Conservation (phyloP, 2,888 invertebrate genomes). For the Ophioninae sp. region DNA sequence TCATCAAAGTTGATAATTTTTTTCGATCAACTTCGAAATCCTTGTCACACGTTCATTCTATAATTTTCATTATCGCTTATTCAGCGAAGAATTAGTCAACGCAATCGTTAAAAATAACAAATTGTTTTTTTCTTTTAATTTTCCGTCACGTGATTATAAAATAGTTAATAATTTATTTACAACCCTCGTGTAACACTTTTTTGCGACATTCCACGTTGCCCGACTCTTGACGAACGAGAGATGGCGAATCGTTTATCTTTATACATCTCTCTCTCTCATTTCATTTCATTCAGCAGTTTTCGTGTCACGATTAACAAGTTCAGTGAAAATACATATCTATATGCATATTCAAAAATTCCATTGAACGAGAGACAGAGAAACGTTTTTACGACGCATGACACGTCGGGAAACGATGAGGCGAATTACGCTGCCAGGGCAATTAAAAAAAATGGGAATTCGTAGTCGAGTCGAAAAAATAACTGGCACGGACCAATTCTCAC, state of each 20-base stretch:
- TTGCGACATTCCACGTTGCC: background rate
- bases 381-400: background rate
- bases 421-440: slow-evolving; percentile 2
- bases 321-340: background rate
- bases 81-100: too few relatives aligned
- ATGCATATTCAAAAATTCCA: background rate
- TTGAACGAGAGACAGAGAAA: background rate
- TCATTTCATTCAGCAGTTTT: background rate
- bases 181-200: background rate
- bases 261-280: background rate
- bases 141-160: background rate
- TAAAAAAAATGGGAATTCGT: background rate
- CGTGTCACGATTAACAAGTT: background rate
- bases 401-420: background rate
- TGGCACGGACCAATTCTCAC: background rate
- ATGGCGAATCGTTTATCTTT: background rate
- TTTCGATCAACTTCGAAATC: background rate
- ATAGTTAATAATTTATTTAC: background rate
- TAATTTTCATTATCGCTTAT: background rate
- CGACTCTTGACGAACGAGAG: background rate
- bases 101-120: too few relatives aligned
- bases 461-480: background rate
- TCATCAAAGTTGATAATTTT: background rate
- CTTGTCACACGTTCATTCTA: background rate
- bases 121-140: too few relatives aligned